Evolutionary conservation across 2,888 invertebrate species (phyloP), one percentile per base, ranked within the genome.

Genomic region (Pomacea canaliculata): DNA sequence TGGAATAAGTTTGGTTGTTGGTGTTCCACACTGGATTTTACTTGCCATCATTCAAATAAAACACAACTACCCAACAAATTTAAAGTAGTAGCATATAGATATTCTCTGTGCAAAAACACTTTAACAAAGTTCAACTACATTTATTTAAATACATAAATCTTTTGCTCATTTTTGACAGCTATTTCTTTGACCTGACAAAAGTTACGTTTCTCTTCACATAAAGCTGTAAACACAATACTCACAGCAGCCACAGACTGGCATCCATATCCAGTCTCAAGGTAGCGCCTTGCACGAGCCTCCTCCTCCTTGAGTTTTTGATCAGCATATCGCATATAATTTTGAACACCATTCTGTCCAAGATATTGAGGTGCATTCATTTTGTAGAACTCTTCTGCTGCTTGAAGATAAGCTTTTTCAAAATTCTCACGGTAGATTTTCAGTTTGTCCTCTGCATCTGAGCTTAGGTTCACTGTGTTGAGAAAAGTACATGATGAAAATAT

Each of bases 291-390:
- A 70, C 99, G 92, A 19, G 95, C 93, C 91, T 98, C 98, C 90
- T 99, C 99, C 90, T 99, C 99, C 66, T 96, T 94, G 70, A 99
- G 92, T 89, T 99, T 97, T 73, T 94, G 93, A 90, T 99, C 98
- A 10, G 99, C 99, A 92, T 98, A 99, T 83, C 94, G 94, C 98
- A 99, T 99, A 90, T 99, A 99, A 78, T 95, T 95, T 89, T 97
- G 96, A 0, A 99, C 98, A 70, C 99, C 99, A 91, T 98, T 96
- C 19, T 93, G 93, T 81, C 94, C 93, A 79, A 99, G 93, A 89
- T 97, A 96, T 88, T 97, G 96, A 67, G 95, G 95, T 0, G 97
- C 97, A 92, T 98, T 97, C 16, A 96, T 92, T 87, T 91, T 91
- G 91, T 99, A 99, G 85, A 98, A 99, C 75, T 95, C 94, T 87